Evolutionary conservation across 2,888 invertebrate genomes (phyloP), one percentile per base, ranked within the genome.

Genomic region (Sclerodermus sp.): DNA sequence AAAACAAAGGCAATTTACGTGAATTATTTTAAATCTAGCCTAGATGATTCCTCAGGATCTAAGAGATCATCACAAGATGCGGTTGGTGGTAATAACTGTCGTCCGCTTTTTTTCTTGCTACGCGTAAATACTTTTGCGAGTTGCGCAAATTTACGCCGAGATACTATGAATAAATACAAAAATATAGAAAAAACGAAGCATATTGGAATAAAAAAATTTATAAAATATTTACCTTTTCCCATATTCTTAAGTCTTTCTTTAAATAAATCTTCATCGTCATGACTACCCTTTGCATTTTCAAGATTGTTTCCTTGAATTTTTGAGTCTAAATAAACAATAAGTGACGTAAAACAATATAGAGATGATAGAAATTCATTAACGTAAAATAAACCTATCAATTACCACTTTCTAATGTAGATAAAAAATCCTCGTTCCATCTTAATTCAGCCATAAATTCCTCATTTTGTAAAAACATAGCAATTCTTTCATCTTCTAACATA

Each of bases 391-490:
- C 10, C 30, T 18, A 23, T 2, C 12, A 34, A 12, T 39, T 10
- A 81, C 91, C 92, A 71, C 85, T 88, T 69, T 92, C 90, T 42
- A 93, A 79, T 1, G 91, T 89, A 17, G 87, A 87, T 82, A 94
- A 87, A 71, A 94, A 94, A 68, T 93, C 92, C 73, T 90, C 87
- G 76, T 94, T 91, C 84, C 89, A 88, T 50, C 91, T 82, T 31
- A 94, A 79, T 70, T 93, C 91, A 39, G 89, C 86, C 85, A 94
- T 87, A 66, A 94, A 94, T 77, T 95, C 94, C 71, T 92, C 91
- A 70, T 94, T 94, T 76, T 94, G 94, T 48, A 94, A 81, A 77
- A 92, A 87, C 55, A 93, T 83, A 0, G 93, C 93, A 57, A 92
- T 89, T 58, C 88, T 84, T 73, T 94, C 93, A 72, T 94, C 94